Evolutionary conservation across 2,888 invertebrate species (phyloP).

Genomic region (Polietes domitor): DNA sequence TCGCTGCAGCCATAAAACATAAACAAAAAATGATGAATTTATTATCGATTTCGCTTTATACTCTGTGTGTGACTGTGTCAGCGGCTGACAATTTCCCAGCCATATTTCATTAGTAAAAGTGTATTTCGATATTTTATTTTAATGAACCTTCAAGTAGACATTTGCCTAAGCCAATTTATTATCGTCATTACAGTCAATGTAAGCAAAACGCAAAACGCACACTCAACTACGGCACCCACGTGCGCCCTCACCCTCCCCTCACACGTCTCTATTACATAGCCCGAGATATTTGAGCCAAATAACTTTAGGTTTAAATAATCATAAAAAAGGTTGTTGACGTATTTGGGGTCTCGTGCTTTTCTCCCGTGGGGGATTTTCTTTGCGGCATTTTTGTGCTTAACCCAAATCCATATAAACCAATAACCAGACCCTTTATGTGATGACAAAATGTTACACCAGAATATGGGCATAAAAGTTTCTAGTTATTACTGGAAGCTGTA

Average conservation of each 20-base stretch:
- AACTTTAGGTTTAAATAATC: background rate
- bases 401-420: background rate
- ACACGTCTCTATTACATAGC: background rate
- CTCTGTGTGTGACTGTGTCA: background rate
- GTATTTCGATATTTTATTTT: conserved; percentile 22
- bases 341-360: background rate
- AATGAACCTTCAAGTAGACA: background rate
- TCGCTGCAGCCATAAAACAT: background rate
- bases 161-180: background rate
- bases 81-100: background rate
- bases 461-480: background rate
- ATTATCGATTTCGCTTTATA: background rate
- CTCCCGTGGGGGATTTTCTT: background rate
- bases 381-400: background rate
- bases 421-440: background rate
- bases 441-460: background rate
- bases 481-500: background rate
- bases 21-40: background rate
- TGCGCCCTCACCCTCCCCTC: background rate
- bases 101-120: background rate
- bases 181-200: background rate
- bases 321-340: conserved; percentile 1
- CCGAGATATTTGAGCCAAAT: background rate
- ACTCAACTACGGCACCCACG: background rate
- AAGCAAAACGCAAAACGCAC: background rate